Evolutionary conservation across 1,140 invertebrate species (phyloP), one percentile per base, ranked within the genome.

Genomic region (Drosophila aff.): DNA sequence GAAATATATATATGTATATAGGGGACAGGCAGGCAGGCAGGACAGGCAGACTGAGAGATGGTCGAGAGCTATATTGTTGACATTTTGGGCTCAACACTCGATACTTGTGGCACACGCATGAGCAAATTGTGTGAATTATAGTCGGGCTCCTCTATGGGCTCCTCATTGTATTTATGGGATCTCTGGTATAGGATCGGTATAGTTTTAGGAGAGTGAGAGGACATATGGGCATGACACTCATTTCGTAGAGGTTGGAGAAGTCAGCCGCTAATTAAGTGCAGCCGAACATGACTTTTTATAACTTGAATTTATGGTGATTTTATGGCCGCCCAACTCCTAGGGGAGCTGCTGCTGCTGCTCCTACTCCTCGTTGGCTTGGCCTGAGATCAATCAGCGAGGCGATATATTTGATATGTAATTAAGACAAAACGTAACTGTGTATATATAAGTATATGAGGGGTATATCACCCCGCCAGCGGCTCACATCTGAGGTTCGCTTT

Each of bases 401-500:
- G 74, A 89, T 89, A 89, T 90, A 81, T 90, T 90, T 91, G 85
- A 90, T 90, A 81, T 90, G 78, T 89, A 89, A 90, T 89, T 89
- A 89, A 89, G 85, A 79, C 50, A 63, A 63, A 89, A 84, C 85
- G 78, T 89, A 60, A 59, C 53, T 76, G 73, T 76, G 55, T 76
- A 52, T 36, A 21, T 40, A 50, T 28, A 33, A 55, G 33, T 40
- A 40, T 53, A 53, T n/a, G 21, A 18, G 3, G 31, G 21, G 50
- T 26, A 28, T 40, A 53, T 47, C 50, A 43, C 15, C 49, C n/a
- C 38, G 36, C n/a, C 41, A 31, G 46, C 47, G 60, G 77, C 40
- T 44, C 31, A 68, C 68, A 44, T 86, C 85, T 68, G 53, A 86
- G 64, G 65, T 47, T 69, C 63, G 55, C 49, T 49, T 49, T 62